These are phyloP conservation scores for Heteromyza rotundicornis DNA, from an alignment of 2,888 invertebrate genomes.

Conservation along the genomic window DNA sequence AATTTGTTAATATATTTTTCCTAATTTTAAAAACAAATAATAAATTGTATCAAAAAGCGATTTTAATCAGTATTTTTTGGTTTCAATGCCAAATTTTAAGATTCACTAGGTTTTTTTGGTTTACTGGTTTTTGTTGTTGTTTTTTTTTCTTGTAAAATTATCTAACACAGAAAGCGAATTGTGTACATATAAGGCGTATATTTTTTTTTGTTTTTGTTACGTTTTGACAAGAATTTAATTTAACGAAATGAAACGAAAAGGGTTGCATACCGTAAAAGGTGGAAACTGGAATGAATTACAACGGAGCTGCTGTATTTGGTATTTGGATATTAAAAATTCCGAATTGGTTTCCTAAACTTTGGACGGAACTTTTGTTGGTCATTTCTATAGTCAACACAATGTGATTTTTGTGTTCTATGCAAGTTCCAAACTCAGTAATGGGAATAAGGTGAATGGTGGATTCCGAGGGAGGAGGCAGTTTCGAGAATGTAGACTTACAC, in stretches of 20 bases:
- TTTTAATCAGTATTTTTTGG: not conserved
- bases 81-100: not conserved
- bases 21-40: no score
- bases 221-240: slow-evolving; percentile 19
- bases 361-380: not conserved
- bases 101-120: not conserved
- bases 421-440: no score
- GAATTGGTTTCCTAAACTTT: not conserved
- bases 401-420: no score
- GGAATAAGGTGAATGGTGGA: no score
- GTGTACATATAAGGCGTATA: slow-evolving; percentile 40
- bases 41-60: no score
- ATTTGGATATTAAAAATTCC: not conserved
- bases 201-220: slow-evolving; percentile 30
- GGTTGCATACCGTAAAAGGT: not conserved
- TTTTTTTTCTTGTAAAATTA: no score
- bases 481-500: no score
- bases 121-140: no score
- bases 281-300: not conserved
- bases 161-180: slow-evolving; percentile 40
- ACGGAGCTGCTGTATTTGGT: no score
- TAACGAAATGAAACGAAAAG: not conserved
- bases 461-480: no score
- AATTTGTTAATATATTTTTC: no score
- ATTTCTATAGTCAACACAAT: no score